phyloP scores from a whole-genome alignment of 2,888 invertebrate species.

The Acrobasis repandana region DNA sequence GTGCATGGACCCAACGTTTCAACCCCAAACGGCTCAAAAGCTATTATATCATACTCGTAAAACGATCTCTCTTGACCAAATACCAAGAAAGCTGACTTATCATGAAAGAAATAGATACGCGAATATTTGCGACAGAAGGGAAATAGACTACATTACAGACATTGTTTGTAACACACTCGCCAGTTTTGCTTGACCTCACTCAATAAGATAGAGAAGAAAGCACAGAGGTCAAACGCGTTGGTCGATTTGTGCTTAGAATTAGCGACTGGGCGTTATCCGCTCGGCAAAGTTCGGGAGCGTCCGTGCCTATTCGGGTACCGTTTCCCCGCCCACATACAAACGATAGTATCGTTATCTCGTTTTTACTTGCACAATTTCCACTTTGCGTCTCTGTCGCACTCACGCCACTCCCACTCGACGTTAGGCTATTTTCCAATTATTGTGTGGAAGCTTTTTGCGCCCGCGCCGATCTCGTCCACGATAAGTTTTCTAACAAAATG shows the following conservation, averaged over 20 bases:
- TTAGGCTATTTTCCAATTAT: constrained; percentile 78
- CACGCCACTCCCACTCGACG: constrained; percentile 67
- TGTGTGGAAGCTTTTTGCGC: constrained; percentile 73
- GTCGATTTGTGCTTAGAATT: constrained; percentile 46
- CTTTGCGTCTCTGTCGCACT: constrained; percentile 52
- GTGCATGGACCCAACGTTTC: too few species aligned
- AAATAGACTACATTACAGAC: constrained; percentile 49
- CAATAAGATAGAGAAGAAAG: constrained; percentile 27
- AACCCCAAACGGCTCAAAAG: too few species aligned
- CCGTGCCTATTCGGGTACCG: constrained; percentile 61
- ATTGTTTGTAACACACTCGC: constrained; percentile 39
- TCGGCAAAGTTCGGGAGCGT: constrained; percentile 58
- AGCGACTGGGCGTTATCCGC: constrained; percentile 71
- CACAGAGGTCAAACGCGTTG: constrained; percentile 53
- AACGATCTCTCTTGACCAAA: not conserved
- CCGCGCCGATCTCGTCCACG: constrained; percentile 59
- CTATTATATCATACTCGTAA: too few species aligned
- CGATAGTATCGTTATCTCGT: constrained; percentile 48
- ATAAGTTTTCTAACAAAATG: constrained; percentile 71
- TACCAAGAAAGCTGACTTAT: not conserved
- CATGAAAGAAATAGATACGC: constrained; percentile 30
- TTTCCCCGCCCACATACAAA: constrained; percentile 64
- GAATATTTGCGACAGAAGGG: constrained; percentile 2
- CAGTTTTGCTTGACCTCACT: constrained; percentile 38
- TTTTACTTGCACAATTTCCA: constrained; percentile 40